Conservation (phyloP, 2,888 invertebrate species). For the Shargacucullia verbasci region DNA sequence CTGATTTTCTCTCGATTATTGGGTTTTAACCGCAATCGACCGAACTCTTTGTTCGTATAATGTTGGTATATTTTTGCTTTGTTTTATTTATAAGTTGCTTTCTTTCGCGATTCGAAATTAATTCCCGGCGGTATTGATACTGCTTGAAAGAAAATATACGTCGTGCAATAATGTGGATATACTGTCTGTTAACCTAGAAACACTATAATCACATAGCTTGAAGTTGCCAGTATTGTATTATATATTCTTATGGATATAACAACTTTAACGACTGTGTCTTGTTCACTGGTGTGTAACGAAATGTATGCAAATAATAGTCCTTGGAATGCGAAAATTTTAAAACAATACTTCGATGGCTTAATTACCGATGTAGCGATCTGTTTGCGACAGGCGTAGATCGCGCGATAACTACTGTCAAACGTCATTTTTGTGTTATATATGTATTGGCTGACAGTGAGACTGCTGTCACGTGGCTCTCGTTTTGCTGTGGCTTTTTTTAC, state of each 20-base stretch:
- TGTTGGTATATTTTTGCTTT: slow-evolving; percentile 24
- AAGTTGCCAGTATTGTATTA: slow-evolving; percentile 20
- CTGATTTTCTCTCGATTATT: slow-evolving; percentile 13
- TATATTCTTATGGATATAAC: slow-evolving; percentile 17
- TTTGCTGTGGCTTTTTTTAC: too few relatives aligned
- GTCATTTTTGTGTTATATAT: too few relatives aligned
- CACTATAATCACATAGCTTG: slow-evolving; percentile 20
- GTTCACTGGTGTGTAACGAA: too few relatives aligned
- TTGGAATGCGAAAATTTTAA: too few relatives aligned
- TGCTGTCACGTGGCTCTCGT: too few relatives aligned
- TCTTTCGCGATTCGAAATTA: slow-evolving; percentile 11
- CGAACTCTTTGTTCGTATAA: slow-evolving; percentile 17
- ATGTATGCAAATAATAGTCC: too few relatives aligned
- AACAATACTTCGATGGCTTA: too few relatives aligned
- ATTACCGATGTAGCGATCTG: too few relatives aligned
- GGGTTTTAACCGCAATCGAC: not conserved
- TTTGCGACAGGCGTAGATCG: too few relatives aligned
- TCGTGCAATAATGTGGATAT: slow-evolving; percentile 18
- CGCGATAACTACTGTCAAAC: too few relatives aligned
- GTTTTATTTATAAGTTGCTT: slow-evolving; percentile 28
- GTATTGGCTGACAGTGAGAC: too few relatives aligned
- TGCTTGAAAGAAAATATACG: slow-evolving; percentile 26
- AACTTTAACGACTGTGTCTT: not conserved
- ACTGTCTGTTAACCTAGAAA: slow-evolving; percentile 19
- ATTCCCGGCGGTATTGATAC: slow-evolving; percentile 25